Percentiles rank a stretch among this genome's conserved stretches.
Evolutionary conservation across 2,888 invertebrate species (phyloP).

Genomic region (Catocala sponsa): DNA sequence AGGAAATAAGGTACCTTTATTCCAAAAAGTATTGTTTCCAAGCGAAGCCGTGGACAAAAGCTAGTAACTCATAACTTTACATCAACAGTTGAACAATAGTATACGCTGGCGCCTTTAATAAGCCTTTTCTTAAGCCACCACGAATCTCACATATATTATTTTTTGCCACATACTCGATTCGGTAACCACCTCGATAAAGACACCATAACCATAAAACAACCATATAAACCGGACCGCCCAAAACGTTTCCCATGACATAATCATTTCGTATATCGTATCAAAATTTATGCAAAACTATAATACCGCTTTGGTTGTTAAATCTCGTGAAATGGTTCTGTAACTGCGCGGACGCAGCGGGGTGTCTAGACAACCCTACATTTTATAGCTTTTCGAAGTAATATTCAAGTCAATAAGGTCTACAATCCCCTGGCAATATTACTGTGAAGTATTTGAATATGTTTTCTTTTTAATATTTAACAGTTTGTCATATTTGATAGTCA

Average conservation of each 20-base stretch:
- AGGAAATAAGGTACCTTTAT: too few species aligned
- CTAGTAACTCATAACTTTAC: too few species aligned
- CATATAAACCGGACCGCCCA: slow-evolving; percentile 62
- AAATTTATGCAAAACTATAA: slow-evolving; percentile 73
- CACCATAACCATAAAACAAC: slow-evolving; percentile 27
- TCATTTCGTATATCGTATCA: slow-evolving; percentile 56
- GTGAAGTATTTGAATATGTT: slow-evolving; percentile 14
- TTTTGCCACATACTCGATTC: slow-evolving; percentile 28
- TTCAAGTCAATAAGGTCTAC: not conserved
- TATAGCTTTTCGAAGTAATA: not conserved
- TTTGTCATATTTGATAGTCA: slow-evolving; percentile 56
- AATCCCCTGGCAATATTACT: slow-evolving; percentile 12
- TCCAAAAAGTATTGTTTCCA: too few species aligned
- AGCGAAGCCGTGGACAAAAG: too few species aligned
- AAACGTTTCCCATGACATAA: slow-evolving; percentile 66
- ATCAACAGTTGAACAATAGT: too few species aligned
- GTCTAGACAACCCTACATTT: slow-evolving; percentile 27
- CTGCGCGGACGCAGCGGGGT: slow-evolving; percentile 53
- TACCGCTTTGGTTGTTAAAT: slow-evolving; percentile 60
- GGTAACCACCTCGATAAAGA: slow-evolving; percentile 35
- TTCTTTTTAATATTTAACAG: slow-evolving; percentile 20
- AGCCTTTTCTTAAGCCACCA: too few species aligned
- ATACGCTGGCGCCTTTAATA: too few species aligned
- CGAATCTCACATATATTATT: slow-evolving; percentile 29
- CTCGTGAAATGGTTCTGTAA: slow-evolving; percentile 44